Percentiles rank a stretch among this genome's conserved stretches.
Evolutionary conservation across 92 coral and sea anemone species (phyloP).

Genomic region (Zoanthus sansibaricus): DNA sequence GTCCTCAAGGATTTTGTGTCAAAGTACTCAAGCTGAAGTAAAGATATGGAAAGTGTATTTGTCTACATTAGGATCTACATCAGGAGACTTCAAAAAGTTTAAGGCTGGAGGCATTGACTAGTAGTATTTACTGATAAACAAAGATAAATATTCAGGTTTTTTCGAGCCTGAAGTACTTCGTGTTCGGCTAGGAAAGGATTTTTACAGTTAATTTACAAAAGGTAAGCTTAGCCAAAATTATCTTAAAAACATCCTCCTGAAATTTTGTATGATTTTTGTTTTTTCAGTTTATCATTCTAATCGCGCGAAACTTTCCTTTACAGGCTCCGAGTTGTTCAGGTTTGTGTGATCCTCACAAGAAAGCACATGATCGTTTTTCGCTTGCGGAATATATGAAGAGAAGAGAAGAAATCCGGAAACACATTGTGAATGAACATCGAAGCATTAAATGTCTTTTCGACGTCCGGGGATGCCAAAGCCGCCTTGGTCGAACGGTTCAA

Average conservation of each 20-base stretch:
- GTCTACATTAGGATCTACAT: neutral
- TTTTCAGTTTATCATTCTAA: constrained; percentile 1
- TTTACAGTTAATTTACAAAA: constrained; percentile 4
- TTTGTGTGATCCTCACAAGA: constrained; percentile 17
- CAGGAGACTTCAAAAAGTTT: neutral
- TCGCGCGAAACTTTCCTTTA: constrained; percentile 18
- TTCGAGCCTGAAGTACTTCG: constrained; percentile 16
- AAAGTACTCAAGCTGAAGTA: neutral
- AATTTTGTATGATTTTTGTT: constrained; percentile 12
- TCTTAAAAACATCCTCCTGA: constrained; percentile 15
- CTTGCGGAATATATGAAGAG: constrained; percentile 17
- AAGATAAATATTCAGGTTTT: neutral
- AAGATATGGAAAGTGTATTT: neutral
- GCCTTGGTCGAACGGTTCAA: too few species aligned
- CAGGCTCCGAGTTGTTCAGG: constrained; percentile 2
- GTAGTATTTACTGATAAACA: constrained; percentile 12
- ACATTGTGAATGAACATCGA: constrained; percentile 9
- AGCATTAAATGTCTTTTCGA: constrained; percentile 16
- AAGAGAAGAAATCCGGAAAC: constrained; percentile 8
- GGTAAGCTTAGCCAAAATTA: constrained; percentile 13
- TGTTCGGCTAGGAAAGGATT: constrained; percentile 11
- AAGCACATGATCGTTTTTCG: constrained; percentile 9
- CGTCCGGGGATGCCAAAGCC: too few species aligned
- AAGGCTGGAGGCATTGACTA: neutral
- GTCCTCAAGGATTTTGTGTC: neutral